A percentile compares a stretch with the other conserved stretches of the same genome.
phyloP scores from a whole-genome alignment of 2,888 invertebrate species.

The Agonopterix heracliana region DNA sequence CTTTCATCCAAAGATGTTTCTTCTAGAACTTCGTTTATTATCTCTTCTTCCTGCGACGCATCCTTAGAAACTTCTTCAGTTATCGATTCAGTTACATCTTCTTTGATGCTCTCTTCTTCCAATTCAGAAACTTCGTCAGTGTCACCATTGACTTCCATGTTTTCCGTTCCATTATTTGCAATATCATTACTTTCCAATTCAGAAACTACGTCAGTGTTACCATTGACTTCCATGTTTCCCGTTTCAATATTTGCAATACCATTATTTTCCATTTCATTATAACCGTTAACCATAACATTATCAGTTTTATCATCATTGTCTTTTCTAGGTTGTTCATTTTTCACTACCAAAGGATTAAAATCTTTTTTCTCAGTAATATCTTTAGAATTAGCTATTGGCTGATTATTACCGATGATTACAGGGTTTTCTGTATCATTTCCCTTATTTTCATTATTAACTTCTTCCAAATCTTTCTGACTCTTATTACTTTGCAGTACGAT shows the following conservation, averaged over 20 bases:
- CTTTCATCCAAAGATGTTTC: constrained; percentile 12
- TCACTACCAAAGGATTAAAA: background rate
- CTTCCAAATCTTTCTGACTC: constrained; percentile 2
- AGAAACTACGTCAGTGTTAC: no score
- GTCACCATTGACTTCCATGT: background rate
- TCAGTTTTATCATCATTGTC: constrained; percentile 4
- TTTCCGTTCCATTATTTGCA: background rate
- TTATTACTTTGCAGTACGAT: constrained; percentile 5
- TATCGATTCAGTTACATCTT: background rate
- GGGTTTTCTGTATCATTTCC: background rate
- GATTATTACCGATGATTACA: background rate
- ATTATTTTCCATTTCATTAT: constrained; percentile 13
- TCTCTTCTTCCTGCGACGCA: constrained; percentile 10
- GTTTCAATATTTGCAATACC: constrained; percentile 10
- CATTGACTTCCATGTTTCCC: constrained; percentile 2
- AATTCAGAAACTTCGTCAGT: background rate
- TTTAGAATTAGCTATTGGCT: background rate
- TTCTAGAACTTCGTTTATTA: constrained; percentile 24
- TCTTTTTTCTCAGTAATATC: background rate
- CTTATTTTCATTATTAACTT: background rate
- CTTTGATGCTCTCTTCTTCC: background rate
- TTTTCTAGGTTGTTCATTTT: background rate
- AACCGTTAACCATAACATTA: background rate
- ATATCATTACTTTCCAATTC: background rate
- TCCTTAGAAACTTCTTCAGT: constrained; percentile 1